These are phyloP conservation scores for Tetramorium parvispinum DNA, from an alignment of 1,140 invertebrate genomes.

Conservation along the genomic window DNA sequence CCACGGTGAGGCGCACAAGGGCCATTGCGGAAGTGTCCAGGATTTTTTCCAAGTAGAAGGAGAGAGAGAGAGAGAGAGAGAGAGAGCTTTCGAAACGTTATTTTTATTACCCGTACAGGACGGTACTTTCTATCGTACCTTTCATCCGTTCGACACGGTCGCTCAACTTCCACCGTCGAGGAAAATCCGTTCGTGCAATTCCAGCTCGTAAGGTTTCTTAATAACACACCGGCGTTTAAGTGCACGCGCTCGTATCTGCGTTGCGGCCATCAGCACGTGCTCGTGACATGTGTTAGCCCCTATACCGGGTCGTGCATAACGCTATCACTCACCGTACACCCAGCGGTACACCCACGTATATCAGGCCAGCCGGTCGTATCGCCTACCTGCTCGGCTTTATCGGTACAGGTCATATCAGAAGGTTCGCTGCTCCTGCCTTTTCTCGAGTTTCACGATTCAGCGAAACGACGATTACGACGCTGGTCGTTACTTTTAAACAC, in stretches of 20 bases:
- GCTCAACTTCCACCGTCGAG: constrained; percentile 1
- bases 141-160: not conserved
- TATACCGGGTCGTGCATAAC: constrained; percentile 23
- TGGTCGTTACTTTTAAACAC: not conserved
- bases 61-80: not conserved
- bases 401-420: constrained; percentile 29
- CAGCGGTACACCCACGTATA: constrained; percentile 46
- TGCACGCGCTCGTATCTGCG: constrained; percentile 44
- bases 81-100: not conserved
- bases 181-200: constrained; percentile 43
- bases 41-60: not conserved
- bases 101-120: not conserved
- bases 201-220: constrained; percentile 59
- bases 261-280: constrained; percentile 55
- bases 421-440: not conserved
- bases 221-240: constrained; percentile 59
- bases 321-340: constrained; percentile 40
- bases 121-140: constrained; percentile 14
- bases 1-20: not conserved
- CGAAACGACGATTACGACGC: not conserved
- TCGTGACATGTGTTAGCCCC: constrained; percentile 56
- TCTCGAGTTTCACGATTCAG: constrained; percentile 27
- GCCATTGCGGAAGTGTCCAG: not conserved
- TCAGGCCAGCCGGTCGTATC: constrained; percentile 43
- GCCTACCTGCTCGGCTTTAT: constrained; percentile 51